Percentiles rank a stretch among this genome's conserved stretches.
These are phyloP conservation scores for Hemibagrus guttatus DNA, from an alignment of 2,797 vertebrate genomes.

Conservation along the genomic window DNA sequence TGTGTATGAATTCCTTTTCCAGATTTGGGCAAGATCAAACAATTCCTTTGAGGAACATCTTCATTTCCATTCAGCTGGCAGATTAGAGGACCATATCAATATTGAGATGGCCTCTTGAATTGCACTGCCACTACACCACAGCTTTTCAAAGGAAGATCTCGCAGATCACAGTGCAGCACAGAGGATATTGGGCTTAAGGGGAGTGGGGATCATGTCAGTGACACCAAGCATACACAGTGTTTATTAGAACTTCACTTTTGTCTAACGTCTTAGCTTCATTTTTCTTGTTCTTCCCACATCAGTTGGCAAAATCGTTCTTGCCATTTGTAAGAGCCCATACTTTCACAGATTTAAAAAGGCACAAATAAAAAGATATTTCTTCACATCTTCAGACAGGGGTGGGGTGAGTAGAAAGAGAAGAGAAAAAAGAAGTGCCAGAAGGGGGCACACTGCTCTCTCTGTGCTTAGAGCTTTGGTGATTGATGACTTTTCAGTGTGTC, in stretches of 20 bases:
- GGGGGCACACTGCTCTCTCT: conserved; percentile 90
- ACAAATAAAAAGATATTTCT: conserved; percentile 82
- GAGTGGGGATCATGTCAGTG: conserved; percentile 37
- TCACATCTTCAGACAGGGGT: conserved; percentile 74
- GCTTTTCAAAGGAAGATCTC: conserved; percentile 64
- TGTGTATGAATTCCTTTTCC: conserved; percentile 41
- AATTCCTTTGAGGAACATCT: conserved; percentile 51
- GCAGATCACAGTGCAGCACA: conserved; percentile 64
- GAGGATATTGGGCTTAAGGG: conserved; percentile 43
- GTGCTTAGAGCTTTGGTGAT: conserved; percentile 75
- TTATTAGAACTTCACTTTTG: conserved; percentile 70
- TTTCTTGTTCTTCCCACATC: conserved; percentile 58
- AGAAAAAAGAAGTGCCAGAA: conserved; percentile 89
- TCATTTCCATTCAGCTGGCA: conserved; percentile 59
- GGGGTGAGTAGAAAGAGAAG: conserved; percentile 41
- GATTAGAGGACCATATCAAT: conserved; percentile 60
- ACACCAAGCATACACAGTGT: conserved; percentile 46
- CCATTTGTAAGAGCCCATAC: conserved; percentile 74
- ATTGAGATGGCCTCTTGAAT: conserved; percentile 53
- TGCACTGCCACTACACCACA: conserved; percentile 47
- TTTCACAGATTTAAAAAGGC: conserved; percentile 68
- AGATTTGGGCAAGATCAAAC: conserved; percentile 56
- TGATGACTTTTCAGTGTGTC: conserved; percentile 77
- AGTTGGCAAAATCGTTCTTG: conserved; percentile 71
- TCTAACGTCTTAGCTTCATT: conserved; percentile 78